Evolutionary conservation across 53 echinoderm and acorn worm species (phyloP).

Genomic region (Actinopyga echinites): DNA sequence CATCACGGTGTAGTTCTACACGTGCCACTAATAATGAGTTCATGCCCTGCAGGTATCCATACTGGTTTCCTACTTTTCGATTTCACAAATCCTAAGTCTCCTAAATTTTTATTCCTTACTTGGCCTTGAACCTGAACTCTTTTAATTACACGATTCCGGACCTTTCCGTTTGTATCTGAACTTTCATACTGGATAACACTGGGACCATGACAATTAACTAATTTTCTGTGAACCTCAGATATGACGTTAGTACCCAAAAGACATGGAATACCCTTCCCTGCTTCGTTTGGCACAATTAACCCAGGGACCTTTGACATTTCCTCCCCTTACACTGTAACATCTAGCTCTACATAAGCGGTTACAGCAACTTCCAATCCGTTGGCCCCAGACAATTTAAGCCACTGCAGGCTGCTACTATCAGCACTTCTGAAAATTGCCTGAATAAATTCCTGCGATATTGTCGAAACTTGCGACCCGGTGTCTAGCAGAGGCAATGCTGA

Average conservation of each 20-base stretch:
- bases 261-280: not conserved
- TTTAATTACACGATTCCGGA: not conserved
- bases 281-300: not conserved
- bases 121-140: not conserved
- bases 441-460: not conserved
- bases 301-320: not conserved
- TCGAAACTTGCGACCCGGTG: not conserved
- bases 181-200: not conserved
- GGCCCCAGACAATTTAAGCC: not conserved
- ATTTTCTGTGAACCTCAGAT: not conserved
- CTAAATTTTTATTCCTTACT: not conserved
- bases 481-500: not conserved
- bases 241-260: conserved; percentile 19
- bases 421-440: not conserved
- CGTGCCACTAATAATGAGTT: not conserved
- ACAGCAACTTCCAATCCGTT: conserved; percentile 9
- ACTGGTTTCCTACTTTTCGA: not conserved
- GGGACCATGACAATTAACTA: not conserved
- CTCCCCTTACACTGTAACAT: not conserved
- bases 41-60: not conserved
- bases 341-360: not conserved
- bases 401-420: not conserved
- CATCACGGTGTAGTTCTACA: not conserved
- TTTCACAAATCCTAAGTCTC: not conserved
- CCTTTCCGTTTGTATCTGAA: too few species aligned